Percentiles rank a stretch among this genome's conserved stretches.
phyloP scores from a whole-genome alignment of 2,797 vertebrate genomes.

The Helicolenus hilgendorfi region DNA sequence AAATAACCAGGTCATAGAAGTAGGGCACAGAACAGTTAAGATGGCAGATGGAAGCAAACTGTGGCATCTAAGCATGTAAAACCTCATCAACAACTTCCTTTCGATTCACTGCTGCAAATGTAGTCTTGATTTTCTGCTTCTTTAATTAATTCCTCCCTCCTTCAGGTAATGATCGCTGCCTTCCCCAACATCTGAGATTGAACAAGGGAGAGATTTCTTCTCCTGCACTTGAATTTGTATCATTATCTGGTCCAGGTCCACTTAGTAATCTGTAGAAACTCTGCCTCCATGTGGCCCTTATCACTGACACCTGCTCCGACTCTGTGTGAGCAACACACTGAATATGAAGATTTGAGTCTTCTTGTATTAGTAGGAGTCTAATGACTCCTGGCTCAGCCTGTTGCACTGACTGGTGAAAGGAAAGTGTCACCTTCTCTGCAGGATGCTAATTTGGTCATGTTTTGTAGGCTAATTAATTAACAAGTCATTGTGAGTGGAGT shows the following conservation, averaged over 20 bases:
- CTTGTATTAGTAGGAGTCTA: neutral
- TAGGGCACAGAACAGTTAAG: neutral
- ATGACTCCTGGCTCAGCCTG: neutral
- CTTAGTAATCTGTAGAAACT: slow-evolving; percentile 52
- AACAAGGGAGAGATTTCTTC: slow-evolving; percentile 31
- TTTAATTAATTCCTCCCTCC: slow-evolving; percentile 55
- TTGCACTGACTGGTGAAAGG: slow-evolving; percentile 1
- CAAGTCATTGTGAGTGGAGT: neutral
- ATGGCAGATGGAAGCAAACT: neutral
- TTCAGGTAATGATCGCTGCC: slow-evolving; percentile 21
- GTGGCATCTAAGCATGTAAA: neutral
- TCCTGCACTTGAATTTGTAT: slow-evolving; percentile 6
- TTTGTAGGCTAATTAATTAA: neutral
- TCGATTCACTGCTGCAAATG: slow-evolving; percentile 23
- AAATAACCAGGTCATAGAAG: neutral
- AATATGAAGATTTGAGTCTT: neutral
- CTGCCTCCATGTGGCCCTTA: neutral
- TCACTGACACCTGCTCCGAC: neutral
- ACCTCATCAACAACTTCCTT: slow-evolving; percentile 7
- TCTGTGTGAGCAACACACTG: neutral
- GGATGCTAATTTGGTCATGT: neutral
- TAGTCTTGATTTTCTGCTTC: slow-evolving; percentile 38
- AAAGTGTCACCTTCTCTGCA: neutral
- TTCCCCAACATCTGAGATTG: slow-evolving; percentile 1
- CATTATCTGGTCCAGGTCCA: slow-evolving; percentile 27